Conservation (phyloP, 1,140 invertebrate species). For the Dendroctonus valens region DNA sequence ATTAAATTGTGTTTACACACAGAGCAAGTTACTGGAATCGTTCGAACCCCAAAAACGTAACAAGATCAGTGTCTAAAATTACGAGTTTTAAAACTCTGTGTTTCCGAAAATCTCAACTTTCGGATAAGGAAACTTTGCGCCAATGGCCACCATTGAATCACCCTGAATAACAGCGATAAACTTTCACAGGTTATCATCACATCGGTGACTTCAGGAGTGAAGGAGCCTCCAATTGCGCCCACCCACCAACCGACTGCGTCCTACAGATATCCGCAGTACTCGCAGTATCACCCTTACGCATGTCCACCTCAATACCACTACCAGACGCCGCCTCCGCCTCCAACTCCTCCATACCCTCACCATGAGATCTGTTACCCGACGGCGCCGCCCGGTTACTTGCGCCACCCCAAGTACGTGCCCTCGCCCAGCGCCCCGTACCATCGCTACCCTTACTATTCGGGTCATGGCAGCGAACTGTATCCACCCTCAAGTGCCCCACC, state of each 20-base stretch:
- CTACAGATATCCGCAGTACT: constrained; percentile 42
- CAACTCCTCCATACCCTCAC: constrained; percentile 44
- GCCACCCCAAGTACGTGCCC: constrained; percentile 51
- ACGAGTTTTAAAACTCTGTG: too few relatives aligned
- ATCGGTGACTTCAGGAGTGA: constrained; percentile 46
- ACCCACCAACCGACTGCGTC: constrained; percentile 33
- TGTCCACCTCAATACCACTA: constrained; percentile 59
- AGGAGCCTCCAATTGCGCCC: constrained; percentile 38
- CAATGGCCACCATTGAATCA: too few relatives aligned
- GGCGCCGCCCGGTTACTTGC: constrained; percentile 47
- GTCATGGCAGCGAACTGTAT: constrained; percentile 41
- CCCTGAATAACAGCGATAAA: too few relatives aligned
- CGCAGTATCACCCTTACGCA: constrained; percentile 38
- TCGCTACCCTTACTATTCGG: constrained; percentile 36
- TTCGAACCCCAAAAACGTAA: too few relatives aligned
- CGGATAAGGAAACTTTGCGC: too few relatives aligned
- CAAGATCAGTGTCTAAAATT: too few relatives aligned
- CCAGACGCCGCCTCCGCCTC: constrained; percentile 47
- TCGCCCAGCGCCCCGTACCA: constrained; percentile 46
- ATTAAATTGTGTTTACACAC: too few relatives aligned
- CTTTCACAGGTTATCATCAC: constrained; percentile 48
- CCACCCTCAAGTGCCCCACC: constrained; percentile 37
- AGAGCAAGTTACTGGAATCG: too few relatives aligned
- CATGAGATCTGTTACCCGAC: constrained; percentile 50
- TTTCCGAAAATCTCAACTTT: too few relatives aligned